Conservation (phyloP, 2,113 vertebrate species). For the Rhabdomys dilectus region DNA sequence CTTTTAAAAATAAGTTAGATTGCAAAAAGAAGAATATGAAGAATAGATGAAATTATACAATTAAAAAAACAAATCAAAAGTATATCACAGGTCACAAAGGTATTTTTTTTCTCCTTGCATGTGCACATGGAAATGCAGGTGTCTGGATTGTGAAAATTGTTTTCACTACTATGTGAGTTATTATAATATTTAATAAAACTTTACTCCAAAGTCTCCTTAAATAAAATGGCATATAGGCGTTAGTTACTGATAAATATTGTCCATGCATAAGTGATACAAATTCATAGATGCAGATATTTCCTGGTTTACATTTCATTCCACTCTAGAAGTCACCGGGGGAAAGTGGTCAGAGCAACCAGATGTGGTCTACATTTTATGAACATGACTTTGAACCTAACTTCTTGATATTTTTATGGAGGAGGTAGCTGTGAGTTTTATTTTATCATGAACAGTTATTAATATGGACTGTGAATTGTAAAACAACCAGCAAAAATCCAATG, state of each 20-base stretch:
- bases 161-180: neutral
- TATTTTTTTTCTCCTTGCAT: neutral
- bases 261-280: neutral
- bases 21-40: neutral
- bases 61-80: neutral
- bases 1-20: neutral
- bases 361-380: neutral
- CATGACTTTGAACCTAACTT: neutral
- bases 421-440: neutral
- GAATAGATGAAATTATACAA: neutral
- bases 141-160: fast-evolving
- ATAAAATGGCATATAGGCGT: neutral
- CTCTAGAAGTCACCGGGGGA: neutral
- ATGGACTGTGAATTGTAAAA: neutral
- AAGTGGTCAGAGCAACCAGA: neutral
- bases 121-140: fast-evolving
- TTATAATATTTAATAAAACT: neutral
- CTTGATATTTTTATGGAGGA: neutral
- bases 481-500: neutral
- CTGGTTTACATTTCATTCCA: neutral
- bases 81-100: neutral
- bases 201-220: neutral
- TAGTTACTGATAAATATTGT: neutral
- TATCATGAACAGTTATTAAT: neutral
- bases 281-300: neutral